Percentiles rank a stretch among this genome's conserved stretches.
phyloP scores from a whole-genome alignment of 2,113 vertebrate species.

The Pseudorectes ferrugineus region DNA sequence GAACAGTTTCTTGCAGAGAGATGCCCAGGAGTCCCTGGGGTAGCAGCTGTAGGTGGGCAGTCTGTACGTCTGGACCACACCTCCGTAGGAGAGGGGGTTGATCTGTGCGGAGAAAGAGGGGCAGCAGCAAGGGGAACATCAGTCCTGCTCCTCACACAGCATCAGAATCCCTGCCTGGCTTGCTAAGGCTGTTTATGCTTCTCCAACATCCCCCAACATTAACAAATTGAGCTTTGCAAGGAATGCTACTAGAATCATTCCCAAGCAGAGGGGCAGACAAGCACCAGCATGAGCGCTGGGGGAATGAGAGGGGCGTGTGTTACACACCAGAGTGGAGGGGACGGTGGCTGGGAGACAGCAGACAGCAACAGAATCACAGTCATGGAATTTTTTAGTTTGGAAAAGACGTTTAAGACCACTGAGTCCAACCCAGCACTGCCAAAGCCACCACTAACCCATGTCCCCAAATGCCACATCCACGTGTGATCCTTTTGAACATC shows the following conservation, averaged over 20 bases:
- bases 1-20: constrained; percentile 90
- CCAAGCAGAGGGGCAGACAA: background rate
- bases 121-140: background rate
- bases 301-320: background rate
- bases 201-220: background rate
- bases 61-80: constrained; percentile 81
- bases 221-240: background rate
- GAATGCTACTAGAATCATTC: background rate
- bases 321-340: background rate
- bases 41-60: constrained; percentile 87
- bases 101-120: constrained; percentile 72
- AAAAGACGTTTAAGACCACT: background rate
- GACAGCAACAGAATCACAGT: background rate
- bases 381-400: background rate
- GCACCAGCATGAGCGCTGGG: background rate
- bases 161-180: background rate
- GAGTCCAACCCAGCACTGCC: background rate
- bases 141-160: background rate
- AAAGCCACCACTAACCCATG: background rate
- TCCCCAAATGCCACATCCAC: background rate
- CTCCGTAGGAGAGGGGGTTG: constrained; percentile 81
- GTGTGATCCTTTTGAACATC: background rate
- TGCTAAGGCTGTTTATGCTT: background rate
- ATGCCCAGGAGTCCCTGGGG: constrained; percentile 88
- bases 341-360: background rate